Evolutionary conservation across 2,797 vertebrate species (phyloP).

Genomic region (Lithobates sylvaticus): DNA sequence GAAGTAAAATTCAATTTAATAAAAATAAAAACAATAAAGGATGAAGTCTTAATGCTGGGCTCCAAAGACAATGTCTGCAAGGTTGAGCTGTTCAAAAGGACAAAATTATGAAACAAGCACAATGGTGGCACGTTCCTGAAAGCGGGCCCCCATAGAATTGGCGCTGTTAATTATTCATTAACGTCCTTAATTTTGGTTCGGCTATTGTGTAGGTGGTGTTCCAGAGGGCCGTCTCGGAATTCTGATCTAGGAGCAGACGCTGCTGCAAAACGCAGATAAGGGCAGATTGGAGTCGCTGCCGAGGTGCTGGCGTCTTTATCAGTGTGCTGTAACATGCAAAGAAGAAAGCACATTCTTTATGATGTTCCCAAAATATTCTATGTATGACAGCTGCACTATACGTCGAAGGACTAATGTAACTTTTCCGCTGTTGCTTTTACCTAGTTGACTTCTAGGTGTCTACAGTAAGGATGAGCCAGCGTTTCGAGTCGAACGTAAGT

Average conservation of each 20-base stretch:
- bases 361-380: too few species aligned
- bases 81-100: not conserved
- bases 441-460: too few species aligned
- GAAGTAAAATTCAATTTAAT: conserved; percentile 11
- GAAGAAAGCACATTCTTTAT: too few species aligned
- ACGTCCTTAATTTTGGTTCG: conserved; percentile 4
- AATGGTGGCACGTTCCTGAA: not conserved
- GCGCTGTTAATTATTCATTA: conserved; percentile 28
- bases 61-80: not conserved
- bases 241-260: not conserved
- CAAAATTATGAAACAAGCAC: conserved; percentile 13
- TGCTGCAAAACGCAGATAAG: conserved; percentile 26
- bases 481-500: too few species aligned
- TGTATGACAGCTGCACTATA: too few species aligned
- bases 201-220: not conserved
- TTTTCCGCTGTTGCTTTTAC: too few species aligned
- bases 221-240: not conserved
- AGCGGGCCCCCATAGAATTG: not conserved
- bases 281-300: not conserved
- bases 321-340: too few species aligned
- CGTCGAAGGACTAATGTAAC: too few species aligned
- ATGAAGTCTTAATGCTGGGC: not conserved
- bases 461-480: too few species aligned
- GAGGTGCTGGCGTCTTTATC: not conserved
- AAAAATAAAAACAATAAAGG: not conserved